Conservation (phyloP, 2,888 invertebrate species). For the Flexamia atlantica region DNA sequence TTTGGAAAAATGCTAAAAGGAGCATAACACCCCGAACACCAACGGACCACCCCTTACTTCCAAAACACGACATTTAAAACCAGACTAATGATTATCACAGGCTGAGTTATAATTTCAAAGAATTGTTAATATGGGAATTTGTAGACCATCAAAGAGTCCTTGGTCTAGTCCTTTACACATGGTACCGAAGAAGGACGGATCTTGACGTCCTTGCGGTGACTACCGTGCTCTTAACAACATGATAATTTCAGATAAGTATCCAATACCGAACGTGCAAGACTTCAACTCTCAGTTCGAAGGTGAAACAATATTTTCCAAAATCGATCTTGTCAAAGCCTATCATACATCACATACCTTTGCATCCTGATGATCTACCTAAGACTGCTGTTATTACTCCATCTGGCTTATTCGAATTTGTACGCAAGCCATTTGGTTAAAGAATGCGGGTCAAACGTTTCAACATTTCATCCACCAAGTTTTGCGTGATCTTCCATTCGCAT, state of each 20-base stretch:
- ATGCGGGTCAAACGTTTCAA: constrained; percentile 69
- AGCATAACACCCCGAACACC: constrained; percentile 71
- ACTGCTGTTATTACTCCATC: constrained; percentile 71
- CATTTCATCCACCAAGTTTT: constrained; percentile 69
- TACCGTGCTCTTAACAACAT: constrained; percentile 72
- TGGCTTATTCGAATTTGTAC: constrained; percentile 72
- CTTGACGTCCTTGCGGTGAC: constrained; percentile 73
- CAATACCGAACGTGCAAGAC: constrained; percentile 72
- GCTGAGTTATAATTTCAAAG: constrained; percentile 71
- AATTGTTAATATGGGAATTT: constrained; percentile 70
- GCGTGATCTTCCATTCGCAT: constrained; percentile 66
- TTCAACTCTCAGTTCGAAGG: constrained; percentile 69
- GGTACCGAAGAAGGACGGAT: constrained; percentile 69
- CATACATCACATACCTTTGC: constrained; percentile 73
- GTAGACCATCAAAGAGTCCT: constrained; percentile 70
- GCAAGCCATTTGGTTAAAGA: constrained; percentile 67
- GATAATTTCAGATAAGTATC: constrained; percentile 72
- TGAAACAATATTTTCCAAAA: constrained; percentile 70
- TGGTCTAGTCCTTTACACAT: constrained; percentile 72
- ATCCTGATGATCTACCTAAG: constrained; percentile 61
- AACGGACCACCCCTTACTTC: constrained; percentile 71
- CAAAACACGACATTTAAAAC: constrained; percentile 71
- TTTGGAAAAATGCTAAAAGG: no score
- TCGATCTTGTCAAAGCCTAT: constrained; percentile 73
- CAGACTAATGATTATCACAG: constrained; percentile 69